Evolutionary conservation across 2,888 invertebrate species (phyloP), one percentile per base, ranked within the genome.

Genomic region (Quadroppia sp.): DNA sequence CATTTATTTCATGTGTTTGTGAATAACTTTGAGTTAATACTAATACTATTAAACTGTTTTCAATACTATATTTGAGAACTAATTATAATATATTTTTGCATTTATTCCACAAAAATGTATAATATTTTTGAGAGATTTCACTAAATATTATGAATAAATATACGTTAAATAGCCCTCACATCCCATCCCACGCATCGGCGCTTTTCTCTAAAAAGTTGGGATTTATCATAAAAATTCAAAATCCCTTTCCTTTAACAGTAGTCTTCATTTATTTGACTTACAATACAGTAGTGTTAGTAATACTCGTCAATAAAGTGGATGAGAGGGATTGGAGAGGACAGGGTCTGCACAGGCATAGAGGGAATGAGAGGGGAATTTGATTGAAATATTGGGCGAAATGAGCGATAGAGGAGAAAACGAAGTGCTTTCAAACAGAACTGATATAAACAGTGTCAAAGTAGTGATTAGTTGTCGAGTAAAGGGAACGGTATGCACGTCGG

Each of bases 191-290:
- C 67, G 67, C 67, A 67, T 20, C 25, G 36, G 40, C 23, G 23
- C 11, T 67, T 67, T 67, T 67, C 30, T 2, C 67, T 42, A 67
- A 67, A 67, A 67, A 67, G 42, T 67, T 17, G 1, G 67, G 67
- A 67, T 67, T 67, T 67, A 67, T 42, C 40, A 36, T 67, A 67
- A 67, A 67, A 67, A 67, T 67, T 40, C 67, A 67, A 67, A 67
- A 67, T 67, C 67, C 67, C 23, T 67, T 23, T 36, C 9, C 1
- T 23, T 36, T 67, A 6, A 6, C 20, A 40, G 20, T 40, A 36
- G 67, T 67, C 40, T 67, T 67, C 67, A 67, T 67, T 23, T 42
- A 67, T 67, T 42, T 7, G 36, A 40, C 67, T 40, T 67, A 42
- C 67, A 2, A 28, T 59, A n/a, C 59, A 28, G 56, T 56, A 56